Percentiles rank a stretch among this genome's conserved stretches.
Evolutionary conservation across 2,113 vertebrate species (phyloP).

Genomic region (Craseonycteris thonglongyai): DNA sequence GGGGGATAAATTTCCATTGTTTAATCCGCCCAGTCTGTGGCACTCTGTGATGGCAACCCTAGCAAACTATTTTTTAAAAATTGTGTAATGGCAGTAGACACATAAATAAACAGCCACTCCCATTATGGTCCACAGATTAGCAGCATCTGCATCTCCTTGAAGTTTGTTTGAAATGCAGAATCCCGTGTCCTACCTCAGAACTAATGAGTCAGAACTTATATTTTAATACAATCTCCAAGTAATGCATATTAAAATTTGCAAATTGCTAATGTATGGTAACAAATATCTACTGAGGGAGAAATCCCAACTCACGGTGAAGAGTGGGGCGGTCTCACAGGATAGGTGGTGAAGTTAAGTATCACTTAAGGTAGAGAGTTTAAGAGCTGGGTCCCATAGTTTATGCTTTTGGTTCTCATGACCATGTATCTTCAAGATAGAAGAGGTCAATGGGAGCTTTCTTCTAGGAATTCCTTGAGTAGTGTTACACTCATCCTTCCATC

Average conservation of each 20-base stretch:
- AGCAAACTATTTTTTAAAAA: too few relatives aligned
- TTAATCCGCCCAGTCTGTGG: rapidly evolving
- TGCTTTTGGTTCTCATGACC: background rate
- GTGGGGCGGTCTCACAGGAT: background rate
- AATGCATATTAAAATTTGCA: background rate
- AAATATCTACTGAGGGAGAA: background rate
- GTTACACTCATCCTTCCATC: background rate
- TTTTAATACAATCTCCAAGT: background rate
- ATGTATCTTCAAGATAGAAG: background rate
- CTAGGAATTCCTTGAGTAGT: too few relatives aligned
- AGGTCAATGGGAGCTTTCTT: background rate
- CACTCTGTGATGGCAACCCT: background rate
- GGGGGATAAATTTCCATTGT: background rate
- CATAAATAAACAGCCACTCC: too few relatives aligned
- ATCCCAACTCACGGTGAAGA: background rate
- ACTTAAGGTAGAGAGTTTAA: background rate
- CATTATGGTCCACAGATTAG: background rate
- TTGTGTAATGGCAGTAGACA: too few relatives aligned
- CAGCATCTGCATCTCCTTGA: background rate
- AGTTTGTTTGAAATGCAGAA: background rate
- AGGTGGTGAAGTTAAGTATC: background rate
- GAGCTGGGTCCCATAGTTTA: background rate
- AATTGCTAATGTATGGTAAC: background rate
- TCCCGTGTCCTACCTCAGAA: background rate
- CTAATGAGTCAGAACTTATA: background rate